These are phyloP conservation scores for Corythoichthys haematopterus DNA, from an alignment of 2,113 vertebrate genomes.

Conservation along the genomic window DNA sequence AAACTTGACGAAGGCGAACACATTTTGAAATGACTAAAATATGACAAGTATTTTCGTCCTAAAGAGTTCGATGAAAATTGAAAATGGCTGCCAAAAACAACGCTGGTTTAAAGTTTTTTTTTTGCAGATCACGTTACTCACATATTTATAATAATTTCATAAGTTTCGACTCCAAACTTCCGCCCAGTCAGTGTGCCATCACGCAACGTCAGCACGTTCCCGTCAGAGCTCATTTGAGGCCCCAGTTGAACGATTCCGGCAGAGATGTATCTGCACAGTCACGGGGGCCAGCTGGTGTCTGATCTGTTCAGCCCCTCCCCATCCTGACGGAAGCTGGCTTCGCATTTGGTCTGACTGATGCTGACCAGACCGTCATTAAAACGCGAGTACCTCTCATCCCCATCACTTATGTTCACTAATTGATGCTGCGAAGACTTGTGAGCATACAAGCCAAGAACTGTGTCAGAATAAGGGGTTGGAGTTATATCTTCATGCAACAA, in stretches of 20 bases:
- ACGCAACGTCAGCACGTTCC: background rate
- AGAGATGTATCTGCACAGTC: conserved; percentile 48
- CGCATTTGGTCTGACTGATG: conserved; percentile 58
- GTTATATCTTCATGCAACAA: background rate
- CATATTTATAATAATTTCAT: too few species aligned
- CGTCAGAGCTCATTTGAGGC: conserved; percentile 36
- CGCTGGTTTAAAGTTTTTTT: too few species aligned
- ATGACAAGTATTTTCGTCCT: too few species aligned
- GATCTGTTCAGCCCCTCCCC: conserved; percentile 34
- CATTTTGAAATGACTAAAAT: too few species aligned
- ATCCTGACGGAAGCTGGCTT: conserved; percentile 38
- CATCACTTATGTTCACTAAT: conserved; percentile 50
- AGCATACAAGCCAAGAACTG: conserved; percentile 15
- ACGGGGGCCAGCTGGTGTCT: conserved; percentile 61
- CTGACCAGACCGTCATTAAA: conserved; percentile 49
- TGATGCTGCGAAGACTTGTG: conserved; percentile 34
- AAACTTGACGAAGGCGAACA: too few species aligned
- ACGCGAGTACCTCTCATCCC: conserved; percentile 21
- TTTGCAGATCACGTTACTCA: too few species aligned
- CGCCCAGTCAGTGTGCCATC: conserved; percentile 5
- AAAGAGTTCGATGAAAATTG: too few species aligned
- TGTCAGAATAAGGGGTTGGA: fast-evolving
- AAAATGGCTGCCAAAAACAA: too few species aligned
- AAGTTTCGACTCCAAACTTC: background rate
- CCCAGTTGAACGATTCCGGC: conserved; percentile 41